A percentile compares a stretch with the other conserved stretches of the same genome.
These are phyloP conservation scores for Diorhabda elongata DNA, from an alignment of 1,140 invertebrate genomes.

Conservation along the genomic window DNA sequence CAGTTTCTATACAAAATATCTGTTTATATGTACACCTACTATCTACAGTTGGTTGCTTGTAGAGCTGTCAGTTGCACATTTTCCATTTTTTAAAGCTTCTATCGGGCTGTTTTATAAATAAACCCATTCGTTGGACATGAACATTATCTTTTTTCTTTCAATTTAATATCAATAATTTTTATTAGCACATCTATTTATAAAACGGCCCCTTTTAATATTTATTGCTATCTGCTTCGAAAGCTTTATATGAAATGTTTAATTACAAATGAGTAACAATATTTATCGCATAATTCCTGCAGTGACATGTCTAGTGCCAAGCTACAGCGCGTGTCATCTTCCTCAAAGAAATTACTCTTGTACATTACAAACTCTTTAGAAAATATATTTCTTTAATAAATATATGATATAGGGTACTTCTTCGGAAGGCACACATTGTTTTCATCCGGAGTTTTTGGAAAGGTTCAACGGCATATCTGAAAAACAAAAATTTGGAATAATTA, in stretches of 20 bases:
- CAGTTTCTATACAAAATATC: conserved; percentile 21
- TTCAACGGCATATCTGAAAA: conserved; percentile 46
- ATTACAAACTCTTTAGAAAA: conserved; percentile 18
- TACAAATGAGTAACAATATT: no score
- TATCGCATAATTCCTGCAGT: no score
- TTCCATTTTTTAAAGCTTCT: conserved; percentile 17
- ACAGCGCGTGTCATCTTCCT: neutral
- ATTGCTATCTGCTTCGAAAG: no score
- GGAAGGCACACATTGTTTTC: conserved; percentile 32
- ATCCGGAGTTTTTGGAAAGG: conserved; percentile 44
- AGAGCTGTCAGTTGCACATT: conserved; percentile 29
- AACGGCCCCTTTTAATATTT: no score
- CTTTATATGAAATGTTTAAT: no score
- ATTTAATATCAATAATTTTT: no score
- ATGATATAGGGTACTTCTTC: conserved; percentile 6
- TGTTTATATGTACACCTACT: conserved; percentile 29
- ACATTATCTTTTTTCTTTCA: no score
- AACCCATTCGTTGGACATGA: conserved; percentile 10
- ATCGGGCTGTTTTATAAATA: conserved; percentile 7
- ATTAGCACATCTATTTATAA: no score
- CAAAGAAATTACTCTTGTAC: conserved; percentile 17
- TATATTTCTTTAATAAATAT: conserved; percentile 5
- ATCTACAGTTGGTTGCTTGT: conserved; percentile 29
- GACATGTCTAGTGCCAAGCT: no score
- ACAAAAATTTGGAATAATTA: conserved; percentile 16